Evolutionary conservation across 2,888 invertebrate species (phyloP).

Genomic region (Cephus nigrinus): DNA sequence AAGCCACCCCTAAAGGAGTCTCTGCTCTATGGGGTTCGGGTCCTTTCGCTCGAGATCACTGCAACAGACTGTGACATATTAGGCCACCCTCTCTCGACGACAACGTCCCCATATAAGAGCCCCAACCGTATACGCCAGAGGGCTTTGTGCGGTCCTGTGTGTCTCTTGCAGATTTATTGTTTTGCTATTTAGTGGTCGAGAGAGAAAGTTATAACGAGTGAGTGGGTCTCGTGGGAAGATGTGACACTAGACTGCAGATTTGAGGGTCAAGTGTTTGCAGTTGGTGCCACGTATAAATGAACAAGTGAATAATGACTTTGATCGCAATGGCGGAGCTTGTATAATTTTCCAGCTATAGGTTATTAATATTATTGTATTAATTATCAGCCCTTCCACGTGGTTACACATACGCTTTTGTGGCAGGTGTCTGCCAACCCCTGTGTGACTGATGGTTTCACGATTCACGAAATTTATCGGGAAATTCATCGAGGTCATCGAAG

Average conservation of each 20-base stretch:
- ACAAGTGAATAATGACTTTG: neutral
- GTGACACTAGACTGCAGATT: neutral
- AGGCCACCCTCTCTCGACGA: slow-evolving; percentile 60
- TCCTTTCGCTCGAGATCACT: slow-evolving; percentile 50
- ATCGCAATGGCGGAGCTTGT: neutral
- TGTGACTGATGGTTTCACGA: neutral
- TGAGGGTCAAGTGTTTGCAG: neutral
- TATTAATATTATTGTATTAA: neutral
- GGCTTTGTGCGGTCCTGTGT: slow-evolving; percentile 31
- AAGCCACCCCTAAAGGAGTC: slow-evolving; percentile 31
- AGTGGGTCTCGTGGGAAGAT: neutral
- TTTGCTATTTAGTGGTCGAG: slow-evolving; percentile 58
- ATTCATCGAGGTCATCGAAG: neutral
- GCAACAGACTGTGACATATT: slow-evolving; percentile 67
- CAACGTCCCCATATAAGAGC: slow-evolving; percentile 52
- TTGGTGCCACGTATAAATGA: neutral
- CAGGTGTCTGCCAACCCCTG: neutral
- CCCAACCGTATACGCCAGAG: slow-evolving; percentile 34
- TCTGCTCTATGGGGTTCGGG: slow-evolving; percentile 22
- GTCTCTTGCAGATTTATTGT: slow-evolving; percentile 59
- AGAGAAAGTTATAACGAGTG: neutral
- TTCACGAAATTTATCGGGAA: neutral
- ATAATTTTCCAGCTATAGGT: neutral
- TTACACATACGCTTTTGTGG: neutral
- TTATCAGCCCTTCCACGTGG: neutral